A percentile compares a stretch with the other conserved stretches of the same genome.
Evolutionary conservation across 2,888 invertebrate genomes (phyloP).

Genomic region (Zaprionus obscuricornis): DNA sequence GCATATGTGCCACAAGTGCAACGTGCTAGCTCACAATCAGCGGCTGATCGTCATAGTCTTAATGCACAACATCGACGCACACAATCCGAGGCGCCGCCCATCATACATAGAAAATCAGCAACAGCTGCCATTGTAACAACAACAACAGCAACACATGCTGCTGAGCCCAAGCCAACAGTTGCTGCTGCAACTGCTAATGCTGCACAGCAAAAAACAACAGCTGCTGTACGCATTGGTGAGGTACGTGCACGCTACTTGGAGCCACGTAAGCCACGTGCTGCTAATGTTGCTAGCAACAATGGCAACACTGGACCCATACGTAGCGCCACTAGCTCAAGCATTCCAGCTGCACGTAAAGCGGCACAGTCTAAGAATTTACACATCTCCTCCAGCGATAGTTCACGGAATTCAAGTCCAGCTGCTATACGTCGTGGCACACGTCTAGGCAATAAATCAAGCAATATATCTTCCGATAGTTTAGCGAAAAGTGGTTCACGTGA

Average conservation of each 20-base stretch:
- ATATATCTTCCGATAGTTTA: slow-evolving; percentile 82
- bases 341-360: slow-evolving; percentile 73
- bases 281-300: slow-evolving; percentile 14
- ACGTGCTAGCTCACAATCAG: slow-evolving; percentile 67
- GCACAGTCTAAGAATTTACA: slow-evolving; percentile 73
- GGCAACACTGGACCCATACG: slow-evolving; percentile 70
- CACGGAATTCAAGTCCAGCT: slow-evolving; percentile 82
- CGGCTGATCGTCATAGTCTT: slow-evolving; percentile 66
- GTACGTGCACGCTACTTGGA: slow-evolving; percentile 87
- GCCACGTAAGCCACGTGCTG: slow-evolving; percentile 83
- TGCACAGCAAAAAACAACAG: no score
- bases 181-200: no score
- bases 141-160: background rate
- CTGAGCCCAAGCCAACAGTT: slow-evolving; percentile 12
- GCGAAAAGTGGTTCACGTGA: slow-evolving; percentile 62
- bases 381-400: slow-evolving; percentile 83
- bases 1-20: slow-evolving; percentile 80
- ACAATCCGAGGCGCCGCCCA: slow-evolving; percentile 81
- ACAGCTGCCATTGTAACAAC: slow-evolving; percentile 2
- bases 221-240: slow-evolving; percentile 62
- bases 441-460: slow-evolving; percentile 80
- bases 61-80: slow-evolving; percentile 81
- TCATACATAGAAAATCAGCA: slow-evolving; percentile 39
- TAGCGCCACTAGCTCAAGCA: slow-evolving; percentile 81
- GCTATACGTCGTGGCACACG: slow-evolving; percentile 67